Evolutionary conservation across 2,888 invertebrate species (phyloP).

Genomic region (Trachelus tabidus): DNA sequence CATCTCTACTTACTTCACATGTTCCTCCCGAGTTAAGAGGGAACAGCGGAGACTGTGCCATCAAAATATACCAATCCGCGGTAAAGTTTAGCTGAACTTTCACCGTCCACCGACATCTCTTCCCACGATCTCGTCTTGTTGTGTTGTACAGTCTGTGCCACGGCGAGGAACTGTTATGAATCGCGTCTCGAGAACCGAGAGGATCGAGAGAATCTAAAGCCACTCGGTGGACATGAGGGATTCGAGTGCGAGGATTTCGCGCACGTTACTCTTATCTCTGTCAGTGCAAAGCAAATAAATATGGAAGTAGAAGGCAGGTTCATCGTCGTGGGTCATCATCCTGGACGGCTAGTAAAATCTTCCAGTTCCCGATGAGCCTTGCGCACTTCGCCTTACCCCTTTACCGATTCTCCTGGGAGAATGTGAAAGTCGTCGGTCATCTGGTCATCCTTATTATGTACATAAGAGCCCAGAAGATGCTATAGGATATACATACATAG

Average conservation of each 20-base stretch:
- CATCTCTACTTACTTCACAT: neutral
- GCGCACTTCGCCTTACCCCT: neutral
- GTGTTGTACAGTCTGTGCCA: neutral
- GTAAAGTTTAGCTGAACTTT: conserved; percentile 42
- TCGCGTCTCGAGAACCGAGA: neutral
- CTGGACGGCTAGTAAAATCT: too few species aligned
- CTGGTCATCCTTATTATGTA: conserved; percentile 32
- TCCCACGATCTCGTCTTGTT: conserved; percentile 30
- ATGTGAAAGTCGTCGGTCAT: conserved; percentile 46
- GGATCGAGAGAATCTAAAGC: too few species aligned
- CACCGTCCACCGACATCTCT: conserved; percentile 31
- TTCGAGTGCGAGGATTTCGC: too few species aligned
- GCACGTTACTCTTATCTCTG: too few species aligned
- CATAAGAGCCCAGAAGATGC: neutral
- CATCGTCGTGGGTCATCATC: too few species aligned
- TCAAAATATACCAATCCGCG: conserved; percentile 37
- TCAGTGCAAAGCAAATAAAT: too few species aligned
- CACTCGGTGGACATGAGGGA: too few species aligned
- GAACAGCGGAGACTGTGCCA: conserved; percentile 17
- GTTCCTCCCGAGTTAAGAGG: conserved; percentile 16
- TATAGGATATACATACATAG: neutral
- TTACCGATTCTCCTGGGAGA: conserved; percentile 27
- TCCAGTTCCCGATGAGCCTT: neutral
- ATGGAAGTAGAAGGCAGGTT: too few species aligned
- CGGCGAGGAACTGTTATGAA: neutral